These are phyloP conservation scores for Orchesellides sinensis DNA, from an alignment of 2,888 invertebrate species.

Conservation along the genomic window DNA sequence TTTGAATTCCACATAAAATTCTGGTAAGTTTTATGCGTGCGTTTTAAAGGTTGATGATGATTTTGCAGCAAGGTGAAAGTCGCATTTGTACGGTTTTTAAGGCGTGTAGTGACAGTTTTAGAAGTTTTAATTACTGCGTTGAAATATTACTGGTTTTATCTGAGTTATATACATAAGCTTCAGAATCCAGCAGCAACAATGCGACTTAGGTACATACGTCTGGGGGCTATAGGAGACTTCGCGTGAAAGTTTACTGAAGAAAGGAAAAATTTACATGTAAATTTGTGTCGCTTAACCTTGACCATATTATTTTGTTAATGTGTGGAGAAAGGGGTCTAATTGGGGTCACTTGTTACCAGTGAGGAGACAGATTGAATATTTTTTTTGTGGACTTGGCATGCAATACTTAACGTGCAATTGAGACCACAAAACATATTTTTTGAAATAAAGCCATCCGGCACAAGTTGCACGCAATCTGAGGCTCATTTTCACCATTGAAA, in stretches of 20 bases:
- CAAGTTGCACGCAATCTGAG: constrained; percentile 36
- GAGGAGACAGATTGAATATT: not conserved
- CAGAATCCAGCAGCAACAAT: too few species aligned
- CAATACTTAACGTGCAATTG: constrained; percentile 4
- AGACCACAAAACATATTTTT: constrained; percentile 21
- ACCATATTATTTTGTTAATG: constrained; percentile 31
- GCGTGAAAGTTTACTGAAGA: not conserved
- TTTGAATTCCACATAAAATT: too few species aligned
- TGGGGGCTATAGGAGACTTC: too few species aligned
- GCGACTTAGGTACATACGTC: too few species aligned
- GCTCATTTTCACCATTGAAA: not conserved
- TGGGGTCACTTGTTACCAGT: constrained; percentile 46
- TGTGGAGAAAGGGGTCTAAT: constrained; percentile 38
- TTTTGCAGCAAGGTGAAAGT: too few species aligned
- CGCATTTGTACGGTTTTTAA: not conserved
- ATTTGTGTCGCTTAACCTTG: constrained; percentile 33
- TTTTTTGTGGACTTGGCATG: not conserved
- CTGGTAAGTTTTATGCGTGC: too few species aligned
- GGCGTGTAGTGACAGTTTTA: constrained; percentile 4
- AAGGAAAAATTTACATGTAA: not conserved
- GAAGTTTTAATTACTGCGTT: not conserved
- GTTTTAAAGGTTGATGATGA: too few species aligned
- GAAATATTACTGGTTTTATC: too few species aligned
- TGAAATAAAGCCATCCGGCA: constrained; percentile 27
- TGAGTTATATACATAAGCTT: too few species aligned